Conservation (phyloP, 2,113 vertebrate genomes). For the Odontesthes bonariensis region DNA sequence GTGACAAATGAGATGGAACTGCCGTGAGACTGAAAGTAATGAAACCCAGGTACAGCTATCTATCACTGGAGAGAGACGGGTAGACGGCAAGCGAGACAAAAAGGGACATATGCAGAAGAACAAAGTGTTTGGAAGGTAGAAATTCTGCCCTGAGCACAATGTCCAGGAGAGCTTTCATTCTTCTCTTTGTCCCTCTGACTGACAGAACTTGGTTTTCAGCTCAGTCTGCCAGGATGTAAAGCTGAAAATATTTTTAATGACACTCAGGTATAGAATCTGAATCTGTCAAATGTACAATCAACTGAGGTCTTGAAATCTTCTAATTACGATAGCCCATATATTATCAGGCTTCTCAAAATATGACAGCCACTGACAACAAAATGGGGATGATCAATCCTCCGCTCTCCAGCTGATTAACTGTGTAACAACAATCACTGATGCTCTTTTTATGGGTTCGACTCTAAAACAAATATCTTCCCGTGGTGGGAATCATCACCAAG, state of each 20-base stretch:
- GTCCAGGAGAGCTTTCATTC: background rate
- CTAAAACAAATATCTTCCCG: conserved; percentile 13
- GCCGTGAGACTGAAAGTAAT: conserved; percentile 5
- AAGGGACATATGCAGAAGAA: conserved; percentile 5
- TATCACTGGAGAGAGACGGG: background rate
- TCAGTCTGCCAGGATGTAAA: background rate
- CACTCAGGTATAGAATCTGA: background rate
- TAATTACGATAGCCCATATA: background rate
- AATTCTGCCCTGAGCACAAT: background rate
- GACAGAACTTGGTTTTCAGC: background rate
- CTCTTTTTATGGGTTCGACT: conserved; percentile 1
- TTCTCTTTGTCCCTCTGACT: background rate
- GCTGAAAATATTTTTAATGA: background rate
- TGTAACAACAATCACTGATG: background rate
- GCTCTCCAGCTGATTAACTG: conserved; percentile 10
- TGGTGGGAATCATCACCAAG: conserved; percentile 9
- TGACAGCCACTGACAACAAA: background rate
- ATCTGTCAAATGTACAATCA: background rate
- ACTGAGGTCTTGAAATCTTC: background rate
- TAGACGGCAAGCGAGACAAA: background rate
- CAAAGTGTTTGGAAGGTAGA: background rate
- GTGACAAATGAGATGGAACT: conserved; percentile 20
- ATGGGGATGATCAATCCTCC: background rate
- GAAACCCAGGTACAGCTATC: conserved; percentile 8
- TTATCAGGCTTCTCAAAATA: background rate